phyloP scores from a whole-genome alignment of 2,888 invertebrate species.

The Heliconius ismenius region DNA sequence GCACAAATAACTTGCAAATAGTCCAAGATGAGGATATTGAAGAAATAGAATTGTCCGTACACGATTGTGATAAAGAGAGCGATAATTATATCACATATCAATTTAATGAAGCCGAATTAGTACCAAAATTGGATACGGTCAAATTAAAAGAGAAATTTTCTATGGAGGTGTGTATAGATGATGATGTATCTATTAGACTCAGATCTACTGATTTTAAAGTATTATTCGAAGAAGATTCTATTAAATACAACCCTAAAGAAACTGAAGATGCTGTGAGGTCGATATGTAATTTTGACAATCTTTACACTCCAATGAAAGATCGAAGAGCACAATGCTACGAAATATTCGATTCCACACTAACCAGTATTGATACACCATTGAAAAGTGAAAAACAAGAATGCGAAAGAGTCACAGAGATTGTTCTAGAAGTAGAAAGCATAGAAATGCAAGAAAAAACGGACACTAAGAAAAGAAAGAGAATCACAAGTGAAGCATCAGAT shows the following conservation, averaged over 20 bases:
- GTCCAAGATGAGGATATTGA: constrained; percentile 57
- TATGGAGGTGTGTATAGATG: constrained; percentile 74
- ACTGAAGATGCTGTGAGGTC: constrained; percentile 68
- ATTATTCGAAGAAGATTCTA: constrained; percentile 57
- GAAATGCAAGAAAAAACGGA: constrained; percentile 53
- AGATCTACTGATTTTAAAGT: constrained; percentile 60
- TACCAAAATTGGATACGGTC: constrained; percentile 46
- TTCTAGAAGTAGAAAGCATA: constrained; percentile 61
- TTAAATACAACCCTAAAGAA: constrained; percentile 58
- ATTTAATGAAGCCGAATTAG: constrained; percentile 55
- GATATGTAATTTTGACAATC: constrained; percentile 60
- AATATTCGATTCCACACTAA: constrained; percentile 75
- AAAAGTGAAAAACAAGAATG: constrained; percentile 53
- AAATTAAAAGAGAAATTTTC: constrained; percentile 71
- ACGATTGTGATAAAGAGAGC: constrained; percentile 65
- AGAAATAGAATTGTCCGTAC: constrained; percentile 63
- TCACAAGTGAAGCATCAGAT: constrained; percentile 58
- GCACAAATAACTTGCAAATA: constrained; percentile 50
- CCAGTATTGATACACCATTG: constrained; percentile 74
- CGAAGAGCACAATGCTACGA: constrained; percentile 64
- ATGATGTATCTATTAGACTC: constrained; percentile 64
- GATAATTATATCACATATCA: constrained; percentile 58
- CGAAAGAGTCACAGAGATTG: constrained; percentile 61
- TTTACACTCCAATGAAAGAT: constrained; percentile 73
- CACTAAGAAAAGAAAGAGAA: constrained; percentile 65